Evolutionary conservation across 2,888 invertebrate genomes (phyloP).

Genomic region (Anarsia innoxiella): DNA sequence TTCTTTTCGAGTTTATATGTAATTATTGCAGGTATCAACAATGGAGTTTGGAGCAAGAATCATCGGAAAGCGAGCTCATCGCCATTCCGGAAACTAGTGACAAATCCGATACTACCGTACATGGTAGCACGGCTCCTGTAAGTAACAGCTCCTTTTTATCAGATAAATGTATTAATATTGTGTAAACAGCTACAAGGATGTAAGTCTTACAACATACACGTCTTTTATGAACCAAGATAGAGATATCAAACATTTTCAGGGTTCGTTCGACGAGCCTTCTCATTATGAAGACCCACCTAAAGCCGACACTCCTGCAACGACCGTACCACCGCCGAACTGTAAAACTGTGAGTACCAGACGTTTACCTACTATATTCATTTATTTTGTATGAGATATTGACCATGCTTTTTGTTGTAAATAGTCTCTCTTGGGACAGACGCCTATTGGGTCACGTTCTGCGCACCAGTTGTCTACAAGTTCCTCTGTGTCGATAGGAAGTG

Average conservation of each 20-base stretch:
- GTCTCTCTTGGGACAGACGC: conserved; percentile 26
- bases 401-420: neutral
- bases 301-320: conserved; percentile 37
- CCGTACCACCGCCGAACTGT: conserved; percentile 31
- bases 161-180: no score
- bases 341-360: conserved; percentile 32
- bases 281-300: conserved; percentile 76
- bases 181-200: no score
- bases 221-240: no score
- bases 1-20: no score
- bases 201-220: no score
- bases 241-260: no score
- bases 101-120: conserved; percentile 88
- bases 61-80: conserved; percentile 90
- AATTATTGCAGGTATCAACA: conserved; percentile 64
- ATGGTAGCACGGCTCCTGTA: conserved; percentile 82
- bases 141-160: conserved; percentile 17
- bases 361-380: neutral
- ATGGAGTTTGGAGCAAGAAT: conserved; percentile 84
- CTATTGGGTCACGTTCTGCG: conserved; percentile 47
- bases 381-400: neutral
- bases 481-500: conserved; percentile 63
- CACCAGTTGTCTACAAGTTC: conserved; percentile 65
- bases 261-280: conserved; percentile 80
- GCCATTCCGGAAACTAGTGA: conserved; percentile 92